phyloP scores from a whole-genome alignment of 2,797 vertebrate genomes.

The Arremon aurantiirostris region DNA sequence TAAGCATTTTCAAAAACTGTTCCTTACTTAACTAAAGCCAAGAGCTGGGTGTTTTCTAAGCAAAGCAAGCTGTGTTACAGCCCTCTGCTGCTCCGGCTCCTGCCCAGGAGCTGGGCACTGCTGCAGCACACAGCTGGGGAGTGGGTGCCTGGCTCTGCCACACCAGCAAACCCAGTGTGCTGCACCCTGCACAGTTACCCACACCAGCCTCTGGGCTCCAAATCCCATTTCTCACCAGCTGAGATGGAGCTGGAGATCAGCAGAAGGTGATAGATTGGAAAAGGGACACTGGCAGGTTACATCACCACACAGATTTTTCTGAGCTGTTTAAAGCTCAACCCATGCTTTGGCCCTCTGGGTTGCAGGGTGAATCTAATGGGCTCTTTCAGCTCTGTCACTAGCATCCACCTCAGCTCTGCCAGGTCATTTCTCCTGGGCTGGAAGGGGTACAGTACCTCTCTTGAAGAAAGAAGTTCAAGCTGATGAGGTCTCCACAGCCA shows the following conservation, averaged over 20 bases:
- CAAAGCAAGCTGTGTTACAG: neutral
- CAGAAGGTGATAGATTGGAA: neutral
- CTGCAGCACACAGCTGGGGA: neutral
- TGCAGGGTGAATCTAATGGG: fast-evolving
- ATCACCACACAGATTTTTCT: neutral
- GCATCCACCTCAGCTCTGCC: neutral
- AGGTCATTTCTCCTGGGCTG: neutral
- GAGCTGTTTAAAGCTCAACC: neutral
- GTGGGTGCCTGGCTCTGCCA: fast-evolving
- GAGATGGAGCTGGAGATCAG: neutral
- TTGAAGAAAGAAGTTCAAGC: neutral
- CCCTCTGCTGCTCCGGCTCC: neutral
- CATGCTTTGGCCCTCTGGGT: neutral
- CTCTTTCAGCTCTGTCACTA: neutral
- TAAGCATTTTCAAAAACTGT: neutral
- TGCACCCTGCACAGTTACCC: neutral
- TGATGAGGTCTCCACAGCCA: neutral
- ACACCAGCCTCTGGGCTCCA: neutral
- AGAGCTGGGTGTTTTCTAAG: neutral
- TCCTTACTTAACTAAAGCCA: neutral
- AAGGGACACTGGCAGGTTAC: neutral
- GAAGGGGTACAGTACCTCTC: neutral
- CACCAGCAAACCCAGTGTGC: fast-evolving
- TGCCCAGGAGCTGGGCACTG: fast-evolving
- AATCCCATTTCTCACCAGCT: fast-evolving